A percentile compares a stretch with the other conserved stretches of the same genome.
Conservation (phyloP, 2,113 vertebrate species). For the Oreochromis niloticus region DNA sequence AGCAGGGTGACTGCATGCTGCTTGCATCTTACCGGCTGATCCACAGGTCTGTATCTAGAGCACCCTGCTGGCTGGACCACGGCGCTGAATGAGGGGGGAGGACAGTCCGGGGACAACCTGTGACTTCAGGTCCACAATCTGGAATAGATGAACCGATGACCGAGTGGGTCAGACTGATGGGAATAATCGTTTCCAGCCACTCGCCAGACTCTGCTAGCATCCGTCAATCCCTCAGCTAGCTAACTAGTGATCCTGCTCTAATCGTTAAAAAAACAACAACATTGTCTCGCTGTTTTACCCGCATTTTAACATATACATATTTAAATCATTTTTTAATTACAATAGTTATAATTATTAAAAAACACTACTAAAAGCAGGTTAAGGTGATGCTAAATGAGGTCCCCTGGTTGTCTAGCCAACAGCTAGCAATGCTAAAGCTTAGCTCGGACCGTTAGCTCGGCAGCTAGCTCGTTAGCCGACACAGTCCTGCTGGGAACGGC, state of each 20-base stretch:
- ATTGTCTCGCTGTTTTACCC: background rate
- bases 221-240: background rate
- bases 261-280: background rate
- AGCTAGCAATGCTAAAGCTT: conserved; percentile 21
- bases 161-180: background rate
- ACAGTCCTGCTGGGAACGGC: background rate
- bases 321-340: background rate
- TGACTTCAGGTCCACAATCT: background rate
- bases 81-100: background rate
- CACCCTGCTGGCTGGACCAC: conserved; percentile 17
- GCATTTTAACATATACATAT: background rate
- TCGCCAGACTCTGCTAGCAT: background rate
- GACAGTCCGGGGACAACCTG: background rate
- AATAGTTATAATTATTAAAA: background rate
- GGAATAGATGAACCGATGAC: background rate
- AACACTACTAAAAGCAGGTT: background rate
- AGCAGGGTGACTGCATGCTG: background rate
- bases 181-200: background rate
- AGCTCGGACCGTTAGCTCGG: conserved; percentile 27
- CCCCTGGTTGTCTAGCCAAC: background rate
- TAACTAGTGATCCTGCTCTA: background rate
- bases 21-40: conserved; percentile 35
- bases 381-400: background rate
- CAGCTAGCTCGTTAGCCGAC: conserved; percentile 35
- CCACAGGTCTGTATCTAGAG: background rate